These are phyloP conservation scores for Eidolon helvum DNA, from an alignment of 2,113 vertebrate species.

Conservation along the genomic window DNA sequence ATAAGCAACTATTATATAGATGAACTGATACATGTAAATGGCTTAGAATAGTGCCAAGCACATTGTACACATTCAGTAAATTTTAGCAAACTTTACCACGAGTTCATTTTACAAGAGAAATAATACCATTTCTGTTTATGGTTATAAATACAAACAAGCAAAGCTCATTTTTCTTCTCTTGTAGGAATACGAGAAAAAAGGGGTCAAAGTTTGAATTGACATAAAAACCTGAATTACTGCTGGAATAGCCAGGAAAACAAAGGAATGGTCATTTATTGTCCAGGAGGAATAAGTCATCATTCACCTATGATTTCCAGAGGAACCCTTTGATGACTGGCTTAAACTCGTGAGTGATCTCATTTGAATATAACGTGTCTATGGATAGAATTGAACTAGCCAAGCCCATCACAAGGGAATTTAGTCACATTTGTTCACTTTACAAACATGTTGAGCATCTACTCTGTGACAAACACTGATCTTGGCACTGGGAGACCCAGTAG, in stretches of 20 bases:
- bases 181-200: background rate
- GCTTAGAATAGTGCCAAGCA: background rate
- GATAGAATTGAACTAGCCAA: background rate
- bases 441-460: background rate
- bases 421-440: background rate
- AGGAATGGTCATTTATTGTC: background rate
- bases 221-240: conserved; percentile 10
- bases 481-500: background rate
- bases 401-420: background rate
- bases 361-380: background rate
- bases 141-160: conserved; percentile 37
- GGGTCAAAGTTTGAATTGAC: conserved; percentile 1
- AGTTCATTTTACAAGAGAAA: background rate
- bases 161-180: conserved; percentile 3
- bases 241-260: background rate
- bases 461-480: background rate
- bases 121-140: background rate
- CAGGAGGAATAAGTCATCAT: background rate
- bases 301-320: background rate
- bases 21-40: background rate
- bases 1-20: background rate
- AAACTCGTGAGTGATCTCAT: background rate
- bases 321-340: background rate
- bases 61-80: background rate
- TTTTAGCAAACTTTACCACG: background rate